Evolutionary conservation across 2,113 vertebrate species (phyloP).

Genomic region (Aplodontia rufa): DNA sequence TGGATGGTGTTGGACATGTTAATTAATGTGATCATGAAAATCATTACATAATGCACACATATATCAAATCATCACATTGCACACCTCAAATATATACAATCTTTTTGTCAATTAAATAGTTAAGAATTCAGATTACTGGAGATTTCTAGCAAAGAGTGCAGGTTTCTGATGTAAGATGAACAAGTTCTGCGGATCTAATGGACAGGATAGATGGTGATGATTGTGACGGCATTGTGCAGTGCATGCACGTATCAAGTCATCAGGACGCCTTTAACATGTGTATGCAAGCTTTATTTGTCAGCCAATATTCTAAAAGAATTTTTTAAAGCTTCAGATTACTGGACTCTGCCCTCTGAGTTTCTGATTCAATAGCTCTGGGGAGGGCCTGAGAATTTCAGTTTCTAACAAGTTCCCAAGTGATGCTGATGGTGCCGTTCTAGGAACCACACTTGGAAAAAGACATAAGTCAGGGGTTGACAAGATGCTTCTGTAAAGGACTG

Average conservation of each 20-base stretch:
- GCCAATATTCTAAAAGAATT: too few species aligned
- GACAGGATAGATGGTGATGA: too few species aligned
- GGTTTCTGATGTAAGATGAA: too few species aligned
- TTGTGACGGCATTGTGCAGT: too few species aligned
- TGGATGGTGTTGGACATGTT: neutral
- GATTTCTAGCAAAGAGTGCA: too few species aligned
- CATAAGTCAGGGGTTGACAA: neutral
- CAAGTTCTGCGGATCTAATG: too few species aligned
- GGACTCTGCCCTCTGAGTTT: neutral
- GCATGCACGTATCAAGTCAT: too few species aligned
- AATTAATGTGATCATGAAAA: neutral
- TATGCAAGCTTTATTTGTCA: too few species aligned
- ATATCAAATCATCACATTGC: neutral
- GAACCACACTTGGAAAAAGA: neutral
- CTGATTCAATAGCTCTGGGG: neutral
- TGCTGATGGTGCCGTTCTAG: neutral
- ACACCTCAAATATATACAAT: neutral
- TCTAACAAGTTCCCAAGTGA: neutral
- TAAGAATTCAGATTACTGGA: neutral
- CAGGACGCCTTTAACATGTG: too few species aligned
- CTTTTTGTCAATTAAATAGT: too few species aligned
- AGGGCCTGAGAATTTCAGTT: neutral
- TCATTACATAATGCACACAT: neutral
- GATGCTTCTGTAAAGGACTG: neutral
- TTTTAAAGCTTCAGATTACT: neutral